A percentile compares a stretch with the other conserved stretches of the same genome.
phyloP scores from a whole-genome alignment of 1,140 invertebrate species.

The Coptotermes formosanus region DNA sequence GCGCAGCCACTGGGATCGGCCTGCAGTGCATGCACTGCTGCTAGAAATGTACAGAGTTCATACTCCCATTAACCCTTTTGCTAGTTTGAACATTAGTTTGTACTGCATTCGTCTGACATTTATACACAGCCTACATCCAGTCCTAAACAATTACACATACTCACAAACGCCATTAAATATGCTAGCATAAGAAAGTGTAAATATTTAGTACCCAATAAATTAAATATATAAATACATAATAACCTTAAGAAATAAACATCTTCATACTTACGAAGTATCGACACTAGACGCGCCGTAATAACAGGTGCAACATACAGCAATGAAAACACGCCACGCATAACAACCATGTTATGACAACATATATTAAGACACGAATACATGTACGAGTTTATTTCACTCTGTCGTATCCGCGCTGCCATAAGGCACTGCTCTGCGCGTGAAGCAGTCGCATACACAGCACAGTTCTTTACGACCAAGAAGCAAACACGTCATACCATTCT shows the following conservation, averaged over 20 bases:
- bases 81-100: too few species aligned
- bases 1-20: too few species aligned
- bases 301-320: not conserved
- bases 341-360: not conserved
- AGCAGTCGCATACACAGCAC: not conserved
- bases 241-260: not conserved
- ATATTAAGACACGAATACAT: not conserved
- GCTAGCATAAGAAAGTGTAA: not conserved
- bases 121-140: too few species aligned
- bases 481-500: not conserved
- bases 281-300: not conserved
- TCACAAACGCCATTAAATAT: too few species aligned
- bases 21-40: too few species aligned
- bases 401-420: not conserved
- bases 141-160: too few species aligned
- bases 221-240: not conserved
- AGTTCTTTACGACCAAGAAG: not conserved
- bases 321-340: not conserved
- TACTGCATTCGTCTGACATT: too few species aligned
- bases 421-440: not conserved
- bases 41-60: too few species aligned
- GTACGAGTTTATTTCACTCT: not conserved
- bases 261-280: not conserved
- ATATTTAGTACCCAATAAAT: not conserved
- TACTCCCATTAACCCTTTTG: too few species aligned